A percentile compares a stretch with the other conserved stretches of the same genome.
These are phyloP conservation scores for Limosa lapponica DNA, from an alignment of 2,797 vertebrate genomes.

Conservation along the genomic window DNA sequence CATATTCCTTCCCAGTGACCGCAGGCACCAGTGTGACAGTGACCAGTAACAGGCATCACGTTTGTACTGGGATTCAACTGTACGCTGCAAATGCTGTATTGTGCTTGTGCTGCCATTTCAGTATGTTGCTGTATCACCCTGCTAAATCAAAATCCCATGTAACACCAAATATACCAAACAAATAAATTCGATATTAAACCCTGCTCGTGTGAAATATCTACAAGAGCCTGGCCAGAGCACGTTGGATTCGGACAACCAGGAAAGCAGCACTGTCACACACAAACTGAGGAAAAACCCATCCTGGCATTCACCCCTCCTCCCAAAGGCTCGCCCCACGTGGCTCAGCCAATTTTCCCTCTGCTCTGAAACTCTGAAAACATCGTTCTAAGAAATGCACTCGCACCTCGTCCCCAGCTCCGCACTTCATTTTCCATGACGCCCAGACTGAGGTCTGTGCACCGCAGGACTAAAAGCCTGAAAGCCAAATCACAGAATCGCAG, in stretches of 20 bases:
- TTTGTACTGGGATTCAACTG: neutral
- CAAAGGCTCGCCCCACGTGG: fast-evolving
- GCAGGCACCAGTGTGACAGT: fast-evolving
- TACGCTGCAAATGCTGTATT: neutral
- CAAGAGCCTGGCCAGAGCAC: neutral
- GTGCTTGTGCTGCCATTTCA: neutral
- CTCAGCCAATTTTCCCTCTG: neutral
- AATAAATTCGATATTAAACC: neutral
- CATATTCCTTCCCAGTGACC: neutral
- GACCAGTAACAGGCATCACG: neutral
- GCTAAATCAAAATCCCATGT: neutral
- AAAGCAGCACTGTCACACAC: neutral
- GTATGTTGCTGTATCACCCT: neutral
- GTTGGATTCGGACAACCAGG: fast-evolving
- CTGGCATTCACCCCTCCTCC: neutral
- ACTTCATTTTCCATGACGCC: fast-evolving
- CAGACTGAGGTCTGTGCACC: fast-evolving
- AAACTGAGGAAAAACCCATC: neutral
- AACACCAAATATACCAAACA: neutral
- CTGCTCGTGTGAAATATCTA: fast-evolving
- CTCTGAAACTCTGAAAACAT: neutral
- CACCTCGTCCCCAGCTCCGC: neutral
- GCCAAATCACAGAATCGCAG: neutral
- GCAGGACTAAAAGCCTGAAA: neutral
- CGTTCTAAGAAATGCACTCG: fast-evolving